Conservation (phyloP, 2,888 invertebrate species). For the Opisthograptis luteolata region DNA sequence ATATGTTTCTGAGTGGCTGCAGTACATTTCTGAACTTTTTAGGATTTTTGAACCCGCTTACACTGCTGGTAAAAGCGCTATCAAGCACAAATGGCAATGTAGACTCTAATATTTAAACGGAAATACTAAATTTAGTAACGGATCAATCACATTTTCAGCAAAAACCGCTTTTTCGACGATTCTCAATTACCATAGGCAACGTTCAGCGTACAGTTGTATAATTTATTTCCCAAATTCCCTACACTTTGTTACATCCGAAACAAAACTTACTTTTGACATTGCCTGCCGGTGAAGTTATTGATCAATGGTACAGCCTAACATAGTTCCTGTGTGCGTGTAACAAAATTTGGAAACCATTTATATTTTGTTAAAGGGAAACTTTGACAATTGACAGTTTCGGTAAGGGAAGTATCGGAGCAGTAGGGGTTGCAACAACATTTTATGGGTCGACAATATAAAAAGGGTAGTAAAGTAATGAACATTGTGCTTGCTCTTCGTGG, state of each 20-base stretch:
- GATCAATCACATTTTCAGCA: too few relatives aligned
- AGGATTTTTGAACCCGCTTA: too few relatives aligned
- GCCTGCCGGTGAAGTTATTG: constrained; percentile 26
- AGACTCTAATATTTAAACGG: too few relatives aligned
- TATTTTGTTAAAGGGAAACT: constrained; percentile 26
- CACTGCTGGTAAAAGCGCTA: too few relatives aligned
- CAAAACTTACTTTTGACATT: constrained; percentile 27
- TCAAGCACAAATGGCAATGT: too few relatives aligned
- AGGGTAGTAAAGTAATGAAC: too few relatives aligned
- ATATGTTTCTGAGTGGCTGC: too few relatives aligned
- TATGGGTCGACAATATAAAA: constrained; percentile 12
- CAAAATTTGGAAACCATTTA: constrained; percentile 29
- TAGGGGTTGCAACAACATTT: constrained; percentile 9
- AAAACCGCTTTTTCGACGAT: too few relatives aligned
- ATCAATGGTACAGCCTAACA: constrained; percentile 23
- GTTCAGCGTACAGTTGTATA: constrained; percentile 27
- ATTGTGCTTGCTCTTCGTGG: too few relatives aligned
- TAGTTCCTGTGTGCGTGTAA: constrained; percentile 28
- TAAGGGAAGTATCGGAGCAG: constrained; percentile 7
- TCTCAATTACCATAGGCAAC: too few relatives aligned
- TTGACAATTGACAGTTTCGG: constrained; percentile 24
- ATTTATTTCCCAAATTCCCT: constrained; percentile 39
- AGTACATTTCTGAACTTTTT: too few relatives aligned
- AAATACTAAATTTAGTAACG: too few relatives aligned
- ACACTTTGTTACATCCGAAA: constrained; percentile 24